These are phyloP conservation scores for Atractosteus spatula DNA, from an alignment of 2,113 vertebrate genomes.

Conservation along the genomic window DNA sequence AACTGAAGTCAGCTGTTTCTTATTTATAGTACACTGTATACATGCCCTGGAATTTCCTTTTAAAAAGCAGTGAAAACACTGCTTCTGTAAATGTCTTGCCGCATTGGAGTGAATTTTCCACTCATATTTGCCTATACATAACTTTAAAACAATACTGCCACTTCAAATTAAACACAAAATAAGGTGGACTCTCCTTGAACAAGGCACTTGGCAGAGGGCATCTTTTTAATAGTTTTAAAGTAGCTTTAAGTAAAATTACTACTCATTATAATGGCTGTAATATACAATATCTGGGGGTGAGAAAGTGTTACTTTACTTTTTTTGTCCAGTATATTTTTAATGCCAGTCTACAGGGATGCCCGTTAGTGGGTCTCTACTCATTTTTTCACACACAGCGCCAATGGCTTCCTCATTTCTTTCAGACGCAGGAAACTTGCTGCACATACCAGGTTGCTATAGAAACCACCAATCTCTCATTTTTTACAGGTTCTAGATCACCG, in stretches of 20 bases:
- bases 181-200: no score
- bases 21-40: constrained; percentile 10
- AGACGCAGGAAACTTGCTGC: neutral
- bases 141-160: neutral
- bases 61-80: neutral
- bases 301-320: no score
- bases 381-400: neutral
- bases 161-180: neutral
- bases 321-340: no score
- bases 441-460: constrained; percentile 19
- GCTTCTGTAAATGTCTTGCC: neutral
- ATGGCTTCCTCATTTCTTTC: constrained; percentile 1
- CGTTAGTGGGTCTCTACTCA: neutral
- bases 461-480: neutral
- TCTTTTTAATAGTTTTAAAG: neutral
- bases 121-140: no score
- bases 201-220: no score
- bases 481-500: neutral
- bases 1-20: neutral
- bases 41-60: constrained; percentile 12
- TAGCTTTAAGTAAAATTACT: neutral
- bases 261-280: neutral
- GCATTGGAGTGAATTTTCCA: neutral
- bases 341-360: no score
- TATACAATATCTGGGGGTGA: no score